Conservation (phyloP, 2,797 vertebrate genomes). For the Cheracebus regulus region DNA sequence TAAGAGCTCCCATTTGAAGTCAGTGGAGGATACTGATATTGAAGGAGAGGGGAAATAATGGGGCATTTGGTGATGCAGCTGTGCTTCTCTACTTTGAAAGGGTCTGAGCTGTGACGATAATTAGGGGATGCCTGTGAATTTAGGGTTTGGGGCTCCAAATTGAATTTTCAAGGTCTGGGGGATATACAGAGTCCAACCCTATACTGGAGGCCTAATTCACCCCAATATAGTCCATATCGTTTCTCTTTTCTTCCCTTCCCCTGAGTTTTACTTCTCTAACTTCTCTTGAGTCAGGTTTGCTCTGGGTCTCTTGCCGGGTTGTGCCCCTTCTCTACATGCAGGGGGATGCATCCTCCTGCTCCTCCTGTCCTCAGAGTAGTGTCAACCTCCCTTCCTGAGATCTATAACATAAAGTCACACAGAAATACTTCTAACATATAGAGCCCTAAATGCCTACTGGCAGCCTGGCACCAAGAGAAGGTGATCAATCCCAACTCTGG, state of each 20-base stretch:
- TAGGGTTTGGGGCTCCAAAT: not conserved
- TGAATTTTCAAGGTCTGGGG: not conserved
- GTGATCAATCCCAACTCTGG: not conserved
- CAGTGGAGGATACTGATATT: not conserved
- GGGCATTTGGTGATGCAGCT: rapidly evolving
- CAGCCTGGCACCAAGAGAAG: not conserved
- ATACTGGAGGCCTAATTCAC: not conserved
- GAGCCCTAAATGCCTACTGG: not conserved
- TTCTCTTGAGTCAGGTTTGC: not conserved
- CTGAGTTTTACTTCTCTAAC: not conserved
- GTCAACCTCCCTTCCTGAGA: not conserved
- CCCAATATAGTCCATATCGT: not conserved
- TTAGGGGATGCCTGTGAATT: not conserved
- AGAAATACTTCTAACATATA: not conserved
- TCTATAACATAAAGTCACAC: not conserved
- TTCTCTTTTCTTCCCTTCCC: not conserved
- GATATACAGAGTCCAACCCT: not conserved
- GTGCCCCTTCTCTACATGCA: too few species aligned
- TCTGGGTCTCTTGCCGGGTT: not conserved
- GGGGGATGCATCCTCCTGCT: not conserved
- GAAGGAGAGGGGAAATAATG: not conserved
- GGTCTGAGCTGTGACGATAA: not conserved
- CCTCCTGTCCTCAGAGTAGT: not conserved
- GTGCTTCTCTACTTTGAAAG: not conserved
- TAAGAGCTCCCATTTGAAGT: not conserved